Conservation (phyloP, 2,797 vertebrate genomes). For the Ptychobarbus kaznakovi region DNA sequence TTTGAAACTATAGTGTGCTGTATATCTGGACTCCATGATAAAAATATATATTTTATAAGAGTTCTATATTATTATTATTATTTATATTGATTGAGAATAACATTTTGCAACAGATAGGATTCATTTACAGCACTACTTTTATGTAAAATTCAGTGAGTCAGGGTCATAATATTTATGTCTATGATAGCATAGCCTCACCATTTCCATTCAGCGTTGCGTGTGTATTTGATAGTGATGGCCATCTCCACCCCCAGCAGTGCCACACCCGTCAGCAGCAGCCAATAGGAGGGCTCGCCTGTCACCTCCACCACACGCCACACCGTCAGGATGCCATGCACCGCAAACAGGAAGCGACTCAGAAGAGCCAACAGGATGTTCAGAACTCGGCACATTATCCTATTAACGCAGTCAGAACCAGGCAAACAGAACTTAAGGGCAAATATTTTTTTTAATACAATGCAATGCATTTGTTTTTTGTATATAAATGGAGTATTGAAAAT, state of each 20-base stretch:
- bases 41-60: neutral
- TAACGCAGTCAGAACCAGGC: neutral
- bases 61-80: neutral
- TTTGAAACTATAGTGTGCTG: neutral
- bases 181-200: conserved; percentile 69
- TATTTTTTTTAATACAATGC: neutral
- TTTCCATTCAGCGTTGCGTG: conserved; percentile 81
- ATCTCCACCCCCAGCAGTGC: conserved; percentile 78
- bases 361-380: conserved; percentile 74
- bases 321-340: conserved; percentile 73
- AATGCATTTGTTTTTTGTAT: neutral
- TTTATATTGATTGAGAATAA: no score
- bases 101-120: neutral
- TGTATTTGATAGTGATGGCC: conserved; percentile 76
- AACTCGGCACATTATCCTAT: conserved; percentile 67
- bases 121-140: neutral
- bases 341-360: conserved; percentile 79
- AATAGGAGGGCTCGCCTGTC: conserved; percentile 72
- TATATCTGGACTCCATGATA: neutral
- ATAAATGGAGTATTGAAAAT: neutral
- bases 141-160: neutral
- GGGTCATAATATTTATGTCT: neutral
- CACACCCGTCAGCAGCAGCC: conserved; percentile 76
- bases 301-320: conserved; percentile 74
- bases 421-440: neutral